phyloP scores from a whole-genome alignment of 2,888 invertebrate genomes.

The Hipparchia sbordonii region DNA sequence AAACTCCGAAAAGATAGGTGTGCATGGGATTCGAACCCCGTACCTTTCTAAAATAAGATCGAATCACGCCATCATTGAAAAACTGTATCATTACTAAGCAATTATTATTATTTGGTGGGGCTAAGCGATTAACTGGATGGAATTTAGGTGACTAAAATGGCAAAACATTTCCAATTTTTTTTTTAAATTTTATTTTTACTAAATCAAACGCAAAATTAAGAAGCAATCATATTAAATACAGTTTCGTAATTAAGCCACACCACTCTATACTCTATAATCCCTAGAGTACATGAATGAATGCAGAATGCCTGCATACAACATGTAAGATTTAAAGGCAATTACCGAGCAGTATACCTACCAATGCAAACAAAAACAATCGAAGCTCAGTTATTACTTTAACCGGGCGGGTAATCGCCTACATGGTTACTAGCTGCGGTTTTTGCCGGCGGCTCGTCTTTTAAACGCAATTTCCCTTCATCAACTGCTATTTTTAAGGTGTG shows the following conservation, averaged over 20 bases:
- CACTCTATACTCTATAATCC: neutral
- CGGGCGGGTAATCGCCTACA: constrained; percentile 45
- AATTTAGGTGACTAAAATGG: too few relatives aligned
- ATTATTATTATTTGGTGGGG: too few relatives aligned
- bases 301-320: neutral
- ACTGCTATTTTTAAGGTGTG: constrained; percentile 42
- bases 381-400: constrained; percentile 57
- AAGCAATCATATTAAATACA: neutral
- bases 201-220: neutral
- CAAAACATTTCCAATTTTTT: too few relatives aligned
- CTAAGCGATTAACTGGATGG: too few relatives aligned
- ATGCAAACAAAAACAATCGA: constrained; percentile 48
- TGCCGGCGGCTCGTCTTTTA: constrained; percentile 57
- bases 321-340: constrained; percentile 21
- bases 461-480: constrained; percentile 61
- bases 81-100: too few relatives aligned
- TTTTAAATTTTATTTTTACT: too few relatives aligned
- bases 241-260: neutral
- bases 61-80: too few relatives aligned
- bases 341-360: constrained; percentile 11
- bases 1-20: too few relatives aligned
- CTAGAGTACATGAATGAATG: neutral
- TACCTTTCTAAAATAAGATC: too few relatives aligned
- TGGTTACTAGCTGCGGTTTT: constrained; percentile 55
- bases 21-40: too few relatives aligned